Conservation (phyloP, 2,797 vertebrate genomes). For the Choloepus didactylus region DNA sequence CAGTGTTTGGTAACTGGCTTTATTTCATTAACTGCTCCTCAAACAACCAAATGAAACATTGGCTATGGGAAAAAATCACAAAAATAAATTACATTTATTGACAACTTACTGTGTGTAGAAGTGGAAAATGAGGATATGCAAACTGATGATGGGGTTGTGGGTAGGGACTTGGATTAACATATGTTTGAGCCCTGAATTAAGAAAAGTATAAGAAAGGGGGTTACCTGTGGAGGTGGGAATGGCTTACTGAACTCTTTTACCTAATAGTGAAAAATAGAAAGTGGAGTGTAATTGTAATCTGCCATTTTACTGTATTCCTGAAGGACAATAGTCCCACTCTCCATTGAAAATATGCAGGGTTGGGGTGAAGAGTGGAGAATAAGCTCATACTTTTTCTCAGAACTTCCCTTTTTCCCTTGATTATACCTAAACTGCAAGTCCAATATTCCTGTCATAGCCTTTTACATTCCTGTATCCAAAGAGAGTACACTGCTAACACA, state of each 20-base stretch:
- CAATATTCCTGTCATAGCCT: not conserved
- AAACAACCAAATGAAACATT: too few species aligned
- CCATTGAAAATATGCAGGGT: too few species aligned
- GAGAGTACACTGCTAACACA: not conserved
- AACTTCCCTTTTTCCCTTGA: not conserved
- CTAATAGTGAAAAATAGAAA: not conserved
- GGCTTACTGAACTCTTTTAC: not conserved
- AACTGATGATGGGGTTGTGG: not conserved
- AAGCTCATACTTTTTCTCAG: not conserved
- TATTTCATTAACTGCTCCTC: not conserved
- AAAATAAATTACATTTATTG: not conserved
- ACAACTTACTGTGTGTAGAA: not conserved
- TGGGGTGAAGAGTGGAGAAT: not conserved
- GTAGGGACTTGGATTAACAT: too few species aligned
- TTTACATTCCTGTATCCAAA: not conserved
- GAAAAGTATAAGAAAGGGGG: too few species aligned
- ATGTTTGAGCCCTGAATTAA: too few species aligned
- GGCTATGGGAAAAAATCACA: not conserved
- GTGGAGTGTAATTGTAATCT: too few species aligned
- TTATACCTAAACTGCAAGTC: not conserved
- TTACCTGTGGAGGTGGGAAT: fast-evolving
- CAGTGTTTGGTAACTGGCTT: too few species aligned
- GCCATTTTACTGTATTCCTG: not conserved
- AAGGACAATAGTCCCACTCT: not conserved
- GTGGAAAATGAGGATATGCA: not conserved